Evolutionary conservation across 23 tunicate genomes (phyloP).

Genomic region (Diplosoma virens): DNA sequence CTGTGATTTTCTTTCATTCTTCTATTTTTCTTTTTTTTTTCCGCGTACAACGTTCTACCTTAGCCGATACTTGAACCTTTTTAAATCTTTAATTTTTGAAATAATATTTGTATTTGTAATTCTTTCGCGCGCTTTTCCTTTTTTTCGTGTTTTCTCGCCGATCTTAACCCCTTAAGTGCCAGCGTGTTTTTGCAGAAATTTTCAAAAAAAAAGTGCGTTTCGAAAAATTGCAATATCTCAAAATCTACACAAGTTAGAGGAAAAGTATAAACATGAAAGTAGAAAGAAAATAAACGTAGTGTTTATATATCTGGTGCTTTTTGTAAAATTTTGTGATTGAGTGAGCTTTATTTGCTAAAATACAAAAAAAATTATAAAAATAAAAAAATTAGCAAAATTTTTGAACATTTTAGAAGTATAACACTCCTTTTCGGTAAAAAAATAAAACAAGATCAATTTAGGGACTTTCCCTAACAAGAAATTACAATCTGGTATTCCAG

Average conservation of each 20-base stretch:
- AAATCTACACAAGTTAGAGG: conserved; percentile 24
- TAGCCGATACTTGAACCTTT: too few species aligned
- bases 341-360: conserved; percentile 19
- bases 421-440: conserved; percentile 19
- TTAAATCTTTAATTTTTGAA: too few species aligned
- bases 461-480: conserved; percentile 23
- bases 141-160: too few species aligned
- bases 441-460: conserved; percentile 18
- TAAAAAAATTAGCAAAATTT: conserved; percentile 11
- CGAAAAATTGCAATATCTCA: conserved; percentile 18
- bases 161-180: conserved; percentile 5
- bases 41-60: too few species aligned
- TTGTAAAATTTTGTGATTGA: conserved; percentile 17
- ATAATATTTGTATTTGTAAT: too few species aligned
- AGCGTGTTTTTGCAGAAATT: conserved; percentile 23
- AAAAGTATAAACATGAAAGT: conserved; percentile 19
- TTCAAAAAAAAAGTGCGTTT: conserved; percentile 9
- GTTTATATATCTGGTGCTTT: conserved; percentile 5
- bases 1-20: too few species aligned
- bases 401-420: conserved; percentile 12
- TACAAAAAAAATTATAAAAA: neutral
- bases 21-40: too few species aligned
- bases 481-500: neutral
- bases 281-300: conserved; percentile 8
- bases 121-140: too few species aligned